phyloP scores from a whole-genome alignment of 2,113 vertebrate species.

The Centropus bengalensis region DNA sequence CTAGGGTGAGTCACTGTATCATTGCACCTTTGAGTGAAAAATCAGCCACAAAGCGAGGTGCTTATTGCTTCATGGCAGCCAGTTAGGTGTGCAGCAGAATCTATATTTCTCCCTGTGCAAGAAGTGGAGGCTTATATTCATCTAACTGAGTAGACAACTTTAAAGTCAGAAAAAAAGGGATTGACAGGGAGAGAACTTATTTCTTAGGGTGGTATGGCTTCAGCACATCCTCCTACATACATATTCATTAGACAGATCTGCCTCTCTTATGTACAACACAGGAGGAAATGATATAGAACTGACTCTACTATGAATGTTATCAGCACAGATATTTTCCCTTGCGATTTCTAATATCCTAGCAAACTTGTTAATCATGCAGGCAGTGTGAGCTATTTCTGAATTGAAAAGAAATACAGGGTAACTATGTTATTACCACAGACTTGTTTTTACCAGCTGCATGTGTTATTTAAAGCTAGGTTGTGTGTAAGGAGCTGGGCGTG shows the following conservation, averaged over 20 bases:
- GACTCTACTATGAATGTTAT: background rate
- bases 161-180: background rate
- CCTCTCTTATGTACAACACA: background rate
- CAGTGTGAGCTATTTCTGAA: background rate
- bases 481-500: background rate
- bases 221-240: background rate
- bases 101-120: background rate
- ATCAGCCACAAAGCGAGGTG: background rate
- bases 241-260: background rate
- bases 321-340: background rate
- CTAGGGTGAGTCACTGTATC: background rate
- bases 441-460: background rate
- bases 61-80: background rate
- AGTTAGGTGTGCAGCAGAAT: background rate
- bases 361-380: background rate
- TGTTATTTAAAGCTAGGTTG: constrained; percentile 24
- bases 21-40: background rate
- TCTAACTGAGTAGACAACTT: background rate
- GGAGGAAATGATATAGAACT: background rate
- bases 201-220: background rate
- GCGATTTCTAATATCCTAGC: background rate
- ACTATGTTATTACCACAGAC: background rate
- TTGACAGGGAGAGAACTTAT: background rate
- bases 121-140: background rate
- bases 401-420: background rate